Evolutionary conservation across 2,797 vertebrate genomes (phyloP).

Genomic region (Dryobates pubescens): DNA sequence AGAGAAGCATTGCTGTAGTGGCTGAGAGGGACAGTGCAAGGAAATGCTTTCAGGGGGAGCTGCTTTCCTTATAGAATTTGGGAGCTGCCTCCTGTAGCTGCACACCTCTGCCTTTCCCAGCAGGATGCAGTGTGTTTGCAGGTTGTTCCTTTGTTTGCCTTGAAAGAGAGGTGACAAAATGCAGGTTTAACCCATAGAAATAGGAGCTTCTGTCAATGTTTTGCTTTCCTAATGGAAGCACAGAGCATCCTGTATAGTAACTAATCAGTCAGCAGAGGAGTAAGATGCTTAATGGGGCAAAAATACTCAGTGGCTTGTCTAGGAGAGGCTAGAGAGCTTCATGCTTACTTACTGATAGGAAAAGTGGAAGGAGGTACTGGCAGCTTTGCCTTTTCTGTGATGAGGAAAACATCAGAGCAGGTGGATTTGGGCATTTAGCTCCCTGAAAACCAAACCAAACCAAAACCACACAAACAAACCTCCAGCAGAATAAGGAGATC

Average conservation of each 20-base stretch:
- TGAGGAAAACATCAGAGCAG: neutral
- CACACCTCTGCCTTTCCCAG: neutral
- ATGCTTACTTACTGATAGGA: neutral
- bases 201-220: neutral
- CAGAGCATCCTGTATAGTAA: neutral
- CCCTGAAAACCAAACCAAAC: neutral
- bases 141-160: neutral
- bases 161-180: neutral
- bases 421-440: neutral
- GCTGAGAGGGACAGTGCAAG: neutral
- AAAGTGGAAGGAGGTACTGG: neutral
- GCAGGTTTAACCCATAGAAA: neutral
- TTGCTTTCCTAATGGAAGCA: conserved; percentile 2
- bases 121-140: neutral
- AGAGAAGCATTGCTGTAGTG: neutral
- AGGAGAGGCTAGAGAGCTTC: conserved; percentile 4
- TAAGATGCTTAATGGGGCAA: conserved; percentile 10
- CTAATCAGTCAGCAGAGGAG: conserved; percentile 10
- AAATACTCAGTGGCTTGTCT: neutral
- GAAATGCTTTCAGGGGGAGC: neutral
- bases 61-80: neutral
- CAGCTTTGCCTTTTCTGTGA: neutral
- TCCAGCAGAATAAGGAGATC: neutral
- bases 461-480: neutral
- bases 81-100: neutral